These are phyloP conservation scores for Thecophora atra DNA, from an alignment of 2,888 invertebrate species.

Conservation along the genomic window DNA sequence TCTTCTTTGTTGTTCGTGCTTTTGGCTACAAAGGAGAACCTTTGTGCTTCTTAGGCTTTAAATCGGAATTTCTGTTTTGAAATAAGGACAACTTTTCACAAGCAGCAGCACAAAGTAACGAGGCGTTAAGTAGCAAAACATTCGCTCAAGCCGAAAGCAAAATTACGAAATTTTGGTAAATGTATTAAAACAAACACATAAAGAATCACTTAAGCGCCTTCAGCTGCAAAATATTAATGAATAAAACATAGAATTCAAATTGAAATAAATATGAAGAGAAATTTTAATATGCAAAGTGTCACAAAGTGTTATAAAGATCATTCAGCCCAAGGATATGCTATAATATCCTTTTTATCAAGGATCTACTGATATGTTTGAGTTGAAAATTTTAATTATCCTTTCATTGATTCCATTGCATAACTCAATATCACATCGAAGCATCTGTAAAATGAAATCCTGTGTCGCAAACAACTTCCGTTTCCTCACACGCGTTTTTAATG, in stretches of 20 bases:
- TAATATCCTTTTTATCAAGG: too few relatives aligned
- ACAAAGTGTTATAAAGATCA: too few relatives aligned
- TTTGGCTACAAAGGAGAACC: background rate
- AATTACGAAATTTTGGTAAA: background rate
- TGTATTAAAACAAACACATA: too few relatives aligned
- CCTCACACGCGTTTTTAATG: background rate
- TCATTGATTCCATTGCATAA: background rate
- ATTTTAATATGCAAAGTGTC: too few relatives aligned
- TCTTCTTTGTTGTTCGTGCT: background rate
- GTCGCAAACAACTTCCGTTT: background rate
- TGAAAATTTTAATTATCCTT: background rate
- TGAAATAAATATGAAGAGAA: too few relatives aligned
- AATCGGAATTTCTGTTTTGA: slow-evolving; percentile 10
- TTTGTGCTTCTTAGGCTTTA: slow-evolving; percentile 15
- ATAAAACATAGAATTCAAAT: too few relatives aligned
- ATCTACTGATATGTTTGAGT: too few relatives aligned
- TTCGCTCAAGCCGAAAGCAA: background rate
- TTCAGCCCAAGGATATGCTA: too few relatives aligned
- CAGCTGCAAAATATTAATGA: too few relatives aligned
- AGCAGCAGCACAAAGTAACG: background rate
- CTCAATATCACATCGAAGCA: background rate
- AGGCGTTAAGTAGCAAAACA: background rate
- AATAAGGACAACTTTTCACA: background rate
- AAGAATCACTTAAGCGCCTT: too few relatives aligned
- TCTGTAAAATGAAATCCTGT: background rate